Conservation (phyloP, 1,140 invertebrate genomes). For the Kradibia gibbosae region DNA sequence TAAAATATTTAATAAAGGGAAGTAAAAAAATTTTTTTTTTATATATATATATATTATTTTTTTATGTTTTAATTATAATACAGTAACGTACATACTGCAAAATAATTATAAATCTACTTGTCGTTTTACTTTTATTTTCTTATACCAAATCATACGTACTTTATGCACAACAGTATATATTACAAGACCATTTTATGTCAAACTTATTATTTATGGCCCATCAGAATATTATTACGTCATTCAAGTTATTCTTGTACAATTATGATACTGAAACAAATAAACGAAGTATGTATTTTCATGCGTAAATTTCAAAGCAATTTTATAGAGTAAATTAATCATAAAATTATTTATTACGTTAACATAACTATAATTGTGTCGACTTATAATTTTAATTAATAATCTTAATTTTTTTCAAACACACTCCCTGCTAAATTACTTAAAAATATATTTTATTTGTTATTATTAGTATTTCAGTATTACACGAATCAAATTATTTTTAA, state of each 20-base stretch:
- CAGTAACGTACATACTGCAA: conserved; percentile 54
- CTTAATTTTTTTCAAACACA: background rate
- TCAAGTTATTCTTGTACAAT: conserved; percentile 23
- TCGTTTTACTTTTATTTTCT: conserved; percentile 47
- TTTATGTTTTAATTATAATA: conserved; percentile 53
- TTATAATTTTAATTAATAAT: no score
- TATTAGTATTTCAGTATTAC: background rate
- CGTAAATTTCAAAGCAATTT: conserved; percentile 42
- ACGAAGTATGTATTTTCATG: conserved; percentile 14
- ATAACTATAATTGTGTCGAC: no score
- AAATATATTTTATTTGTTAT: background rate
- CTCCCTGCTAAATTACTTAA: background rate
- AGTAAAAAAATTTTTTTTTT: no score
- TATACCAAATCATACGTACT: conserved; percentile 51
- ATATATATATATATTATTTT: conserved; percentile 43
- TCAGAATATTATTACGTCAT: conserved; percentile 39
- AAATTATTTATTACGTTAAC: no score
- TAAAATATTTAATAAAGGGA: background rate
- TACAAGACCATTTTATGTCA: conserved; percentile 33
- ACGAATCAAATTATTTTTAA: background rate
- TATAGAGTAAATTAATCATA: conserved; percentile 15
- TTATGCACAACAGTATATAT: conserved; percentile 48
- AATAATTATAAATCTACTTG: conserved; percentile 50
- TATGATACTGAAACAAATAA: conserved; percentile 52
- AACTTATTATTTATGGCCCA: conserved; percentile 37